A percentile compares a stretch with the other conserved stretches of the same genome.
These are phyloP conservation scores for Saxidomus purpurata DNA, from an alignment of 1,140 invertebrate species.

Conservation along the genomic window DNA sequence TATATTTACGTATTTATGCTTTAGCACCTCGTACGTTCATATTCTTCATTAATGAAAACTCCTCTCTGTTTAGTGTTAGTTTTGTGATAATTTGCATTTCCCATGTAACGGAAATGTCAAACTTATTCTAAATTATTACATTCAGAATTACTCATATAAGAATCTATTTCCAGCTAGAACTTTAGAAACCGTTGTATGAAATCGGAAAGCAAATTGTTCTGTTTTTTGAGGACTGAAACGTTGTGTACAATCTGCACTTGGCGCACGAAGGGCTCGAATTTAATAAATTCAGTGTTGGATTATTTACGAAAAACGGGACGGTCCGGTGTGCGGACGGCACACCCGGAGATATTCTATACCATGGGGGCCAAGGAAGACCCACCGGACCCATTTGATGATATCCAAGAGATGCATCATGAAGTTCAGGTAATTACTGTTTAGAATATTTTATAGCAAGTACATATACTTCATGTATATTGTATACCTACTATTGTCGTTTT, in stretches of 20 bases:
- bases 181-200: background rate
- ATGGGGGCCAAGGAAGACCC: constrained; percentile 51
- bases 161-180: too few relatives aligned
- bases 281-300: background rate
- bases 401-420: constrained; percentile 40
- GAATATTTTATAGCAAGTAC: background rate
- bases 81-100: too few relatives aligned
- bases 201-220: background rate
- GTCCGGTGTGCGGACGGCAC: background rate
- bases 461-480: background rate
- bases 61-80: too few relatives aligned
- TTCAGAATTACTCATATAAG: too few relatives aligned
- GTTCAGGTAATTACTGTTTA: constrained; percentile 49
- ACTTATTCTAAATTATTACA: too few relatives aligned
- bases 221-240: background rate
- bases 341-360: constrained; percentile 15
- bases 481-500: background rate
- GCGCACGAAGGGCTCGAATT: background rate
- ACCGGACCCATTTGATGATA: constrained; percentile 47
- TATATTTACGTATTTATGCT: too few relatives aligned
- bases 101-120: too few relatives aligned
- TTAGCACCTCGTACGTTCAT: too few relatives aligned
- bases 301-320: background rate
- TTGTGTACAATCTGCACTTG: background rate
- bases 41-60: too few relatives aligned